These are phyloP conservation scores for Rhingia campestris DNA, from an alignment of 2,888 invertebrate genomes.

Conservation along the genomic window DNA sequence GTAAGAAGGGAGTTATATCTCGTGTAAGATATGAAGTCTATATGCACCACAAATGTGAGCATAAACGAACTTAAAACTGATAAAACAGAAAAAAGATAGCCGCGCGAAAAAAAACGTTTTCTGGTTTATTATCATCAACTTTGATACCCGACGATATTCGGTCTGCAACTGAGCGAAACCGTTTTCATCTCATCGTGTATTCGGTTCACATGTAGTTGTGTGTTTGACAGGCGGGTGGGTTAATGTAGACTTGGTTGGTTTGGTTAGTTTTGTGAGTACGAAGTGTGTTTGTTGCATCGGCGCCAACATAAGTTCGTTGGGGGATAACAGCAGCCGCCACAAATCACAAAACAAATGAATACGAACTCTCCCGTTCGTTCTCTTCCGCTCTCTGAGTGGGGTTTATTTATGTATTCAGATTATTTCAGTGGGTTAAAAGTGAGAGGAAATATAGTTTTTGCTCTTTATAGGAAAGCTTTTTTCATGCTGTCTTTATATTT, in stretches of 20 bases:
- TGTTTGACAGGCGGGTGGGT: constrained; percentile 27
- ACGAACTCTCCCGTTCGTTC: constrained; percentile 9
- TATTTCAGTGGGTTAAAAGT: constrained; percentile 18
- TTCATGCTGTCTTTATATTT: background rate
- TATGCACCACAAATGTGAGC: background rate
- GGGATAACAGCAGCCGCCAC: constrained; percentile 27
- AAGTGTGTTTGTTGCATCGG: constrained; percentile 61
- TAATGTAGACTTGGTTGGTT: constrained; percentile 24
- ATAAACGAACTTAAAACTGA: background rate
- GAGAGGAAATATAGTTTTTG: constrained; percentile 31
- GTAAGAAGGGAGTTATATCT: background rate
- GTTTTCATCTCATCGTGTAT: constrained; percentile 55
- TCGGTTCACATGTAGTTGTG: constrained; percentile 26
- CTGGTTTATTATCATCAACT: constrained; percentile 30
- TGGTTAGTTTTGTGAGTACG: constrained; percentile 45
- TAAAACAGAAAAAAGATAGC: constrained; percentile 4
- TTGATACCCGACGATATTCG: constrained; percentile 63
- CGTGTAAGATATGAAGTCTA: constrained; percentile 1
- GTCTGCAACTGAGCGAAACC: constrained; percentile 63
- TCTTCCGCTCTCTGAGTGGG: background rate
- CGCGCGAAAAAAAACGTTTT: constrained; percentile 24
- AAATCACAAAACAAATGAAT: constrained; percentile 46
- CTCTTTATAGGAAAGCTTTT: constrained; percentile 57
- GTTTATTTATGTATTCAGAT: background rate
- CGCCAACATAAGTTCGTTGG: constrained; percentile 58